Conservation (phyloP, 2,113 vertebrate genomes). For the Apistogramma diplotaenia region DNA sequence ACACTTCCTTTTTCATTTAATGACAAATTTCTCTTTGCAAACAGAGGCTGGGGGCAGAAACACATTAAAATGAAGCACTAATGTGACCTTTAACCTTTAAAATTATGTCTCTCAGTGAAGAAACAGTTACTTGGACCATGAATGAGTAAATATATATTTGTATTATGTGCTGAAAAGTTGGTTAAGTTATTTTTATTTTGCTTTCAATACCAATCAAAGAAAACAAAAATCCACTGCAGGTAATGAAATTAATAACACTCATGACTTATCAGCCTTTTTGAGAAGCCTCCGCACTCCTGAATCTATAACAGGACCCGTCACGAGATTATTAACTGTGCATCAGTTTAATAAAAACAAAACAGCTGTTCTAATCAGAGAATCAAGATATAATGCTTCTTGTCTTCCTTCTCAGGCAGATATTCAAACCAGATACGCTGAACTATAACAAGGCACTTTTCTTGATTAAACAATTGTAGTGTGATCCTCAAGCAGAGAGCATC, state of each 20-base stretch:
- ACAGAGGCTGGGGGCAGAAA: not conserved
- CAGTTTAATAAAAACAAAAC: not conserved
- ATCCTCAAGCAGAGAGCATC: not conserved
- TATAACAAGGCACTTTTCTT: not conserved
- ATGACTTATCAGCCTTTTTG: not conserved
- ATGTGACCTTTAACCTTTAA: slow-evolving; percentile 16
- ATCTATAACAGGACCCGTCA: not conserved
- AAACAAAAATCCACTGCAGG: not conserved
- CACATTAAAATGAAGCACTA: not conserved
- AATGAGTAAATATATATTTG: not conserved
- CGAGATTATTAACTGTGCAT: not conserved
- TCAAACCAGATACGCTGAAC: not conserved
- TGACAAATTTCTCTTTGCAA: not conserved
- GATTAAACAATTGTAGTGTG: not conserved
- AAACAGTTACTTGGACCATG: not conserved
- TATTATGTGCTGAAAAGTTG: not conserved
- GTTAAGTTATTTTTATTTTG: not conserved
- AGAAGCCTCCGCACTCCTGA: not conserved
- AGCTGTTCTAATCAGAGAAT: not conserved
- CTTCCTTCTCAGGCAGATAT: not conserved
- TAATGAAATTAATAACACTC: not conserved
- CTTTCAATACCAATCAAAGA: not conserved
- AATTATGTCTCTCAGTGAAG: not conserved
- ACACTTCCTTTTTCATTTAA: slow-evolving; percentile 23
- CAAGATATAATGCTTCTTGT: not conserved